Evolutionary conservation across 2,113 vertebrate genomes (phyloP).

Genomic region (Barnardius zonarius): DNA sequence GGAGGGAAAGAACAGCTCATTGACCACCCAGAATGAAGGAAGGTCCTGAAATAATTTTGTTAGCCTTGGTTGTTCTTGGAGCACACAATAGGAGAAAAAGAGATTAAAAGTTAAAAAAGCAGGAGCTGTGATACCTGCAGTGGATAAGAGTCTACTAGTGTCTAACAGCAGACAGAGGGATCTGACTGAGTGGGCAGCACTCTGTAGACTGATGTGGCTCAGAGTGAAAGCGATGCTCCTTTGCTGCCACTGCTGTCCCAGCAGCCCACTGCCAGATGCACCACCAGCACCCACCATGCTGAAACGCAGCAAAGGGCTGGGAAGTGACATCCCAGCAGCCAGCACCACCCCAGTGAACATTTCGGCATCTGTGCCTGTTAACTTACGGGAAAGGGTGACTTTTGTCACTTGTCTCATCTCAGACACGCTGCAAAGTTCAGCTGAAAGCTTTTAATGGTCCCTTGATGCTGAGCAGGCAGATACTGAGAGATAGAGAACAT

Average conservation of each 20-base stretch:
- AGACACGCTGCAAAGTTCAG: neutral
- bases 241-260: neutral
- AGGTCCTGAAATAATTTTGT: neutral
- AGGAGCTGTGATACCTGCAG: neutral
- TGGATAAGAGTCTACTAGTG: neutral
- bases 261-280: neutral
- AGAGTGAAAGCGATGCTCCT: neutral
- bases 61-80: neutral
- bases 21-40: slow-evolving; percentile 11
- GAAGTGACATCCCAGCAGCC: neutral
- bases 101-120: neutral
- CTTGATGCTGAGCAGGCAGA: slow-evolving; percentile 49
- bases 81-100: neutral
- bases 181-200: rapidly evolving
- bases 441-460: slow-evolving; percentile 44
- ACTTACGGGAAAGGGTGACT: neutral
- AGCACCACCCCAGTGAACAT: neutral
- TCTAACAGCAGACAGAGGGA: neutral
- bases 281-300: neutral
- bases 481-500: slow-evolving; percentile 41
- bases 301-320: rapidly evolving
- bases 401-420: slow-evolving; percentile 33
- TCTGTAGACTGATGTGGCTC: rapidly evolving
- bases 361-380: neutral
- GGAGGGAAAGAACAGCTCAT: neutral